phyloP scores from a whole-genome alignment of 2,797 vertebrate species.

The Lycodopsis pacificus region DNA sequence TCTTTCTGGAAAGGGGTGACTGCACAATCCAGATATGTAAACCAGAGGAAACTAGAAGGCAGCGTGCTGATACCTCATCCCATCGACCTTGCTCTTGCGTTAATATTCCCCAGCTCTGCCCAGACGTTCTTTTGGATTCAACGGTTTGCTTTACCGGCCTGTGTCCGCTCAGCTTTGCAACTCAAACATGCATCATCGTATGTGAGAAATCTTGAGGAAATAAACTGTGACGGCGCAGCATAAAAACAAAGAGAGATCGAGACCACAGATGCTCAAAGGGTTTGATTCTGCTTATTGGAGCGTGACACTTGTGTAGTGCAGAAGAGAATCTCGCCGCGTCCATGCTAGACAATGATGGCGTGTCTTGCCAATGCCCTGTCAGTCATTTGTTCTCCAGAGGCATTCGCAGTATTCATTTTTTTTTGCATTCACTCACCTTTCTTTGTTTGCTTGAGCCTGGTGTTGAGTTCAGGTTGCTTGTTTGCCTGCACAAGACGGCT shows the following conservation, averaged over 20 bases:
- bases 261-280: constrained; percentile 77
- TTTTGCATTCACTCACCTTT: constrained; percentile 51
- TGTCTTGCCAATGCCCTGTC: constrained; percentile 50
- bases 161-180: constrained; percentile 52
- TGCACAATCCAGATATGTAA: constrained; percentile 83
- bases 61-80: constrained; percentile 71
- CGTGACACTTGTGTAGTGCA: constrained; percentile 66
- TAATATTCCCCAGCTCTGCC: constrained; percentile 49
- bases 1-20: constrained; percentile 77
- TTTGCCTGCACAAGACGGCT: constrained; percentile 52
- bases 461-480: constrained; percentile 38
- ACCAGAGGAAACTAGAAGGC: constrained; percentile 76
- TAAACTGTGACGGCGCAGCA: constrained; percentile 61
- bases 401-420: constrained; percentile 48
- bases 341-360: constrained; percentile 58
- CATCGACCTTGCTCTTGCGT: constrained; percentile 57
- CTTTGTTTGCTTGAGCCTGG: constrained; percentile 42
- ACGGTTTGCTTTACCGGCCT: constrained; percentile 45
- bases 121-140: constrained; percentile 32
- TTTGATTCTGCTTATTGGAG: constrained; percentile 78
- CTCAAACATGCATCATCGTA: constrained; percentile 69
- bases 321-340: constrained; percentile 51
- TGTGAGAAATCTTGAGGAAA: constrained; percentile 70
- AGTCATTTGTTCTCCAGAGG: constrained; percentile 66
- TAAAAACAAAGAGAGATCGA: constrained; percentile 68